phyloP scores from a whole-genome alignment of 2,113 vertebrate species.

The Eurypyga helias region DNA sequence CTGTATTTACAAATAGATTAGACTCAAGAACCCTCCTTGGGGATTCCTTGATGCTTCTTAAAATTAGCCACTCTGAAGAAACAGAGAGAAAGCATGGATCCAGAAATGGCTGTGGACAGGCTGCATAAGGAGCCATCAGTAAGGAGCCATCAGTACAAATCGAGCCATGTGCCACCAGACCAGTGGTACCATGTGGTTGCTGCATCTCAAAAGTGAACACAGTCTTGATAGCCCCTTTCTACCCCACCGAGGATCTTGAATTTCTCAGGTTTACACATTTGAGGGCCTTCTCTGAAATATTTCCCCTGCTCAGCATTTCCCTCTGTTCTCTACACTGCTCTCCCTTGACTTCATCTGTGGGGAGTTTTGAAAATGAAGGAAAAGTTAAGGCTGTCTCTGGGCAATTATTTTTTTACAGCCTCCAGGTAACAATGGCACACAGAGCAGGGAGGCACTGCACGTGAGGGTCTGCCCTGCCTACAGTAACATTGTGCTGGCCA shows the following conservation, averaged over 20 bases:
- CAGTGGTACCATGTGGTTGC: neutral
- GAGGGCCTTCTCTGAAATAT: neutral
- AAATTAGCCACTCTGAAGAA: neutral
- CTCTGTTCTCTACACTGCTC: neutral
- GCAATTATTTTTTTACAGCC: neutral
- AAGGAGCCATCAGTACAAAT: neutral
- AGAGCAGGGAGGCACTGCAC: neutral
- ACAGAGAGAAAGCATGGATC: neutral
- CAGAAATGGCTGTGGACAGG: neutral
- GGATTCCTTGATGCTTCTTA: neutral
- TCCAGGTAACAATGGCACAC: neutral
- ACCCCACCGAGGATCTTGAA: accelerated
- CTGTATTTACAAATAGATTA: neutral
- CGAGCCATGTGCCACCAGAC: neutral
- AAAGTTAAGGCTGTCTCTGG: neutral
- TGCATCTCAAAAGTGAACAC: neutral
- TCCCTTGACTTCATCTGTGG: neutral
- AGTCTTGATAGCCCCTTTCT: neutral
- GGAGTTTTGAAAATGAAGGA: neutral
- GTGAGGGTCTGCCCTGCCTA: neutral
- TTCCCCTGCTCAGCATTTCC: neutral
- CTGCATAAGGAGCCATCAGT: neutral
- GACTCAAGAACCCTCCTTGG: neutral
- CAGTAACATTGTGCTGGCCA: too few relatives aligned
- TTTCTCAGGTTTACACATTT: neutral